These are phyloP conservation scores for Microctonus brassicae DNA, from an alignment of 2,888 invertebrate genomes.

Conservation along the genomic window DNA sequence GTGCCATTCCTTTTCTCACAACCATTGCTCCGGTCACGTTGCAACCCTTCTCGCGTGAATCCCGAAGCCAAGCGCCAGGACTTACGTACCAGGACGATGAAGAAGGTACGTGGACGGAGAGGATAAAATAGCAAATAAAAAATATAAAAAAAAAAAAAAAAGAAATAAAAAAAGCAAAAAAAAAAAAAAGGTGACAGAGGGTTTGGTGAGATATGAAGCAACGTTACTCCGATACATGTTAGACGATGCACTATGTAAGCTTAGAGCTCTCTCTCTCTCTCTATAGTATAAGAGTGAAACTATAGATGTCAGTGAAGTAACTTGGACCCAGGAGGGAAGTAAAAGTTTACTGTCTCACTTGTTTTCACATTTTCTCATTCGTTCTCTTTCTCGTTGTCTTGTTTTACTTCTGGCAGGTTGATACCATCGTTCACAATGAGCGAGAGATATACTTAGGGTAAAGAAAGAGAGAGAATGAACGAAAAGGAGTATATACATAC, in stretches of 20 bases:
- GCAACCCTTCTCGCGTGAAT: constrained; percentile 50
- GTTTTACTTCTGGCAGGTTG: constrained; percentile 60
- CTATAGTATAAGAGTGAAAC: too few species aligned
- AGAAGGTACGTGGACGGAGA: constrained; percentile 31
- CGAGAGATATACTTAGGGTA: neutral
- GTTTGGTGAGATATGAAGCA: neutral
- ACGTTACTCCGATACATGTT: neutral
- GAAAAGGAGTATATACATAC: constrained; percentile 47
- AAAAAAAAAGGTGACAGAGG: neutral
- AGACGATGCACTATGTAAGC: neutral
- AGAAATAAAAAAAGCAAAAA: neutral
- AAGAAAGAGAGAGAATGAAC: constrained; percentile 16
- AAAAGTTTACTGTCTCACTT: constrained; percentile 46
- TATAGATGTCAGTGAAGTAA: too few species aligned
- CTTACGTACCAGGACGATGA: constrained; percentile 26
- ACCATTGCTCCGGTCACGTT: constrained; percentile 43
- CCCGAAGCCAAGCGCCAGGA: constrained; percentile 39
- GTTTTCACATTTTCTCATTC: neutral
- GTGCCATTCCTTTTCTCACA: neutral
- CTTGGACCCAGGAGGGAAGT: constrained; percentile 42
- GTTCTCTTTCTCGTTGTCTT: neutral
- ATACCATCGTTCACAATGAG: constrained; percentile 59
- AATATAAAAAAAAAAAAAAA: constrained; percentile 24
- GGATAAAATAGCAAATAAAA: constrained; percentile 28
- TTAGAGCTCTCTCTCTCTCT: too few species aligned